A percentile compares a stretch with the other conserved stretches of the same genome.
Conservation (phyloP, 1,140 invertebrate species). For the Musca domestica region DNA sequence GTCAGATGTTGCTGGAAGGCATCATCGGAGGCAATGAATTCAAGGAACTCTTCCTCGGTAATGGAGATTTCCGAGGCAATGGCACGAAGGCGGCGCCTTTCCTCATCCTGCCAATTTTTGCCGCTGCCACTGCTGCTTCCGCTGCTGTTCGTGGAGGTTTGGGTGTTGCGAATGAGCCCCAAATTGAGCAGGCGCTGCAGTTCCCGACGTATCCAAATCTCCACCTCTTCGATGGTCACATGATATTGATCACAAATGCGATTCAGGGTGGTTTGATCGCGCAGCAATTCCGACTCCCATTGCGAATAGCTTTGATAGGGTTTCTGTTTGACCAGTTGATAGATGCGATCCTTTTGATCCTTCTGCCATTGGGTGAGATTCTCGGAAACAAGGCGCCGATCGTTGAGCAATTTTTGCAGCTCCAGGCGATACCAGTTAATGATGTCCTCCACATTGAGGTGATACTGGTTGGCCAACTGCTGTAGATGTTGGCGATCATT, state of each 20-base stretch:
- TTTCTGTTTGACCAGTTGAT: constrained; percentile 31
- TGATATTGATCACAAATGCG: constrained; percentile 31
- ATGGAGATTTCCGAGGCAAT: constrained; percentile 39
- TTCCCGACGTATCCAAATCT: constrained; percentile 35
- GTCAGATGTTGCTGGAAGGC: constrained; percentile 38
- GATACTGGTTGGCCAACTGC: constrained; percentile 37
- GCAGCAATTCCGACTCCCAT: constrained; percentile 34
- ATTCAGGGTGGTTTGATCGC: constrained; percentile 27
- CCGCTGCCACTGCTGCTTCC: not conserved
- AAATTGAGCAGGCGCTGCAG: constrained; percentile 34
- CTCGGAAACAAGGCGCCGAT: constrained; percentile 33
- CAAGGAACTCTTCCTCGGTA: constrained; percentile 37
- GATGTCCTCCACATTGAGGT: constrained; percentile 40
- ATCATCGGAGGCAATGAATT: constrained; percentile 38
- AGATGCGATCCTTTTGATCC: constrained; percentile 38
- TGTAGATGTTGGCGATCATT: constrained; percentile 39
- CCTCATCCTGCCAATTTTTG: constrained; percentile 40
- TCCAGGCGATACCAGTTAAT: constrained; percentile 42
- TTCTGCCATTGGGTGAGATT: constrained; percentile 35
- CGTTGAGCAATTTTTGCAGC: constrained; percentile 36
- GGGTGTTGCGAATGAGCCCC: constrained; percentile 33
- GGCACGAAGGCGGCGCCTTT: constrained; percentile 35
- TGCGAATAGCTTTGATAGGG: constrained; percentile 25
- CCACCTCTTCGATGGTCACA: constrained; percentile 38
- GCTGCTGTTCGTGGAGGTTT: no score